Evolutionary conservation across 2,888 invertebrate species (phyloP), one percentile per base, ranked within the genome.

Genomic region (Ornithoptera alexandrae): DNA sequence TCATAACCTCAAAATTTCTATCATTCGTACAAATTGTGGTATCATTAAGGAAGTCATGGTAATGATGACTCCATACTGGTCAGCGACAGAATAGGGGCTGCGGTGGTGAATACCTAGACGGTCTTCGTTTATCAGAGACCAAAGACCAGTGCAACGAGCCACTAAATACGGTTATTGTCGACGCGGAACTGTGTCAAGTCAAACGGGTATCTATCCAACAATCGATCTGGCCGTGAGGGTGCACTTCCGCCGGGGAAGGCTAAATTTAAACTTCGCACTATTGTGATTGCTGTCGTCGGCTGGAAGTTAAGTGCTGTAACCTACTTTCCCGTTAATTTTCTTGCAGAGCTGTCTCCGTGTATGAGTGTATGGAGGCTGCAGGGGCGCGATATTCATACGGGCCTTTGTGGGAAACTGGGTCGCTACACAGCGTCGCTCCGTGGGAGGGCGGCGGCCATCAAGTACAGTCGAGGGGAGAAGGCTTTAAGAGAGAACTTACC

Each of bases 331-430:
- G 57, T 70, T 70, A 70, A 70, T 70, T 70, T 70, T 67, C 70
- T 67, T 61, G 70, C 70, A 67, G 57, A 67, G 56, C 59, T 67
- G 70, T 70, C 64, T 70, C 70, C 64, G 67, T 24, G 66, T 70
- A 60, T 53, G 68, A 68, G 64, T 68, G 64, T 60, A 66, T 66
- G 69, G 64, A 70, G 70, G 42, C 70, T 70, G 66, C 61, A 63
- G 70, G 64, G 70, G 70, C 64, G 67, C 59, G 70, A 70, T 70
- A 70, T 67, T 67, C 70, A 67, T 70, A 67, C 67, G 67, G 70
- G 68, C 71, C 70, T 68, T 73, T 73, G 70, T 73, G 65, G 61
- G 46, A 70, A 73, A 67, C 68, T 73, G 64, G 72, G 73, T 72
- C 73, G 73, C 71, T 67, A 68, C 68, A 66, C 69, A 71, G 72